Percentiles rank a stretch among this genome's conserved stretches.
These are phyloP conservation scores for Porites lutea DNA, from an alignment of 64 coral and sea anemone species.

Conservation along the genomic window DNA sequence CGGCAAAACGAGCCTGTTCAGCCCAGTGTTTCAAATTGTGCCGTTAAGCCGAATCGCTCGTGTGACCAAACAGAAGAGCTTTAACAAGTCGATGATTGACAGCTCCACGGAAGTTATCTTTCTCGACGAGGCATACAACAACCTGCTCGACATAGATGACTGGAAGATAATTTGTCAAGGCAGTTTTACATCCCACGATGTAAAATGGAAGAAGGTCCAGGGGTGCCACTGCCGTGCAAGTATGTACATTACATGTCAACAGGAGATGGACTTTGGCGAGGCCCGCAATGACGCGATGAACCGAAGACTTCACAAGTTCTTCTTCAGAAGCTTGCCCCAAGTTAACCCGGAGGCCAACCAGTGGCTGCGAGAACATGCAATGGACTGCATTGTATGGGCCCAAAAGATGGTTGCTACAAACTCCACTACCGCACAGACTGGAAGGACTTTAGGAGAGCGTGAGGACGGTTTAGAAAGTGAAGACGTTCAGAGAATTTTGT, in stretches of 20 bases:
- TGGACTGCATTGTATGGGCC: constrained; percentile 58
- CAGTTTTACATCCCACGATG: constrained; percentile 31
- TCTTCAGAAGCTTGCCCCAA: background rate
- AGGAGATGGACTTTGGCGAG: constrained; percentile 29
- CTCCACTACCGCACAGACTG: too few relatives aligned
- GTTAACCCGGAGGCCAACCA: constrained; percentile 16
- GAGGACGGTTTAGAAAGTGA: too few relatives aligned
- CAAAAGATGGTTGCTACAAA: too few relatives aligned
- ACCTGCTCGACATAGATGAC: constrained; percentile 11
- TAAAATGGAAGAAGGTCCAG: constrained; percentile 32
- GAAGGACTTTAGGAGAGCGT: too few relatives aligned
- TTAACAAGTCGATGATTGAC: too few relatives aligned
- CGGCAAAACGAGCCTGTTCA: background rate
- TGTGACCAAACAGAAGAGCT: constrained; percentile 9
- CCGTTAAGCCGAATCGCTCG: background rate
- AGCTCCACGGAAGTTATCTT: background rate
- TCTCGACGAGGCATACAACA: background rate
- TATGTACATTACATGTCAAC: constrained; percentile 31
- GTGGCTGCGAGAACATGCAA: constrained; percentile 37
- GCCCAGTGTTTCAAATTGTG: background rate
- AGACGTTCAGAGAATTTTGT: too few relatives aligned
- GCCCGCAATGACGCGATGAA: constrained; percentile 27
- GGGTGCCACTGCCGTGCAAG: too few relatives aligned
- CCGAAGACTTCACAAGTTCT: constrained; percentile 5
- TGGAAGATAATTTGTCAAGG: constrained; percentile 10